Evolutionary conservation across 1,140 invertebrate species (phyloP).

Genomic region (Drosophila ananassae): DNA sequence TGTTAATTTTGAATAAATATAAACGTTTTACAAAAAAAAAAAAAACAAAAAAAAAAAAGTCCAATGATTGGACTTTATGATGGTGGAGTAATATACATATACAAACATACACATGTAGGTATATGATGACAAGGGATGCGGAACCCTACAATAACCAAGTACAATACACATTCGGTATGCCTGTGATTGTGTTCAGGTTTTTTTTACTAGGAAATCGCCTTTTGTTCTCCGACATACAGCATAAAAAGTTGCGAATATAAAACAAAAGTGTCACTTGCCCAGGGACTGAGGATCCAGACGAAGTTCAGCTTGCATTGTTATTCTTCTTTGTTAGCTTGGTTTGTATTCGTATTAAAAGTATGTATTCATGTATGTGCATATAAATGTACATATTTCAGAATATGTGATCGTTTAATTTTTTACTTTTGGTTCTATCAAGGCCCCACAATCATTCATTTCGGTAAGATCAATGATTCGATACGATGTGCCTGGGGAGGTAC

Average conservation of each 20-base stretch:
- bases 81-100: neutral
- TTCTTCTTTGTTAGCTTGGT: constrained; percentile 41
- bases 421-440: constrained; percentile 41
- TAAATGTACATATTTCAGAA: constrained; percentile 13
- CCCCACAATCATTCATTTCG: constrained; percentile 78
- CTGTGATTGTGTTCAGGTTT: constrained; percentile 46
- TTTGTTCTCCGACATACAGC: constrained; percentile 66
- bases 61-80: neutral
- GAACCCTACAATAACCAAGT: constrained; percentile 31
- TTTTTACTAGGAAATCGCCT: constrained; percentile 74
- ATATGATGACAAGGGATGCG: neutral
- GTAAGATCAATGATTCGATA: constrained; percentile 80
- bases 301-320: constrained; percentile 70
- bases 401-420: constrained; percentile 50
- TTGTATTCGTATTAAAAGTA: constrained; percentile 31
- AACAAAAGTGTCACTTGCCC: constrained; percentile 80
- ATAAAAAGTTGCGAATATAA: constrained; percentile 81
- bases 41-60: no score
- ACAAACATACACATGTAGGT: neutral
- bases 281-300: constrained; percentile 44
- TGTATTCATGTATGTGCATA: constrained; percentile 22
- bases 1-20: no score
- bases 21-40: no score
- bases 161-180: constrained; percentile 50
- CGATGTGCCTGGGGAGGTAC: constrained; percentile 48